Conservation (phyloP, 2,888 invertebrate genomes). For the Ethmia dodecea region DNA sequence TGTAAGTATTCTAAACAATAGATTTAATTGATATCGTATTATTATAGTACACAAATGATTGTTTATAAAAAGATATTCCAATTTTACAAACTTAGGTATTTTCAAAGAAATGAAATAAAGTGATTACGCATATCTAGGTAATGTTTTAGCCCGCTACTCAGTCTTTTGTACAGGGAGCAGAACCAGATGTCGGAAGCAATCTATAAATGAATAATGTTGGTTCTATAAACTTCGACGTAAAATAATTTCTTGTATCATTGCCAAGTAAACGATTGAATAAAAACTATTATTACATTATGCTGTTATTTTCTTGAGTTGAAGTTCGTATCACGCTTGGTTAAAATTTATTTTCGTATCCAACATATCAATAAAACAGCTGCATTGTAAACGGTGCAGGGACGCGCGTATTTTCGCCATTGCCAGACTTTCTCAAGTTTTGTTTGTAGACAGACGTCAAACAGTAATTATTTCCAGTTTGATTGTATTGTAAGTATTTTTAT, state of each 20-base stretch:
- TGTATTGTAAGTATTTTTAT: no score
- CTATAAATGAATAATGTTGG: slow-evolving; percentile 7
- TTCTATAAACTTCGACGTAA: slow-evolving; percentile 24
- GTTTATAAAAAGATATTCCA: no score
- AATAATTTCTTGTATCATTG: slow-evolving; percentile 59
- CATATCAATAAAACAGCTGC: slow-evolving; percentile 2
- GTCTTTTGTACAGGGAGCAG: slow-evolving; percentile 7
- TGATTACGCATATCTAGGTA: no score
- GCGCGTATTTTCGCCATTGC: neutral
- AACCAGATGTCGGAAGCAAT: neutral
- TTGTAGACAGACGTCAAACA: no score
- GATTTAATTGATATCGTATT: no score
- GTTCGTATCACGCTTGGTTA: slow-evolving; percentile 26
- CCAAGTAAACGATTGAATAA: slow-evolving; percentile 59
- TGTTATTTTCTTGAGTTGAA: slow-evolving; percentile 43
- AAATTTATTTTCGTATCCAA: slow-evolving; percentile 38
- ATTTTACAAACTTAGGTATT: no score
- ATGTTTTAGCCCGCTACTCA: neutral
- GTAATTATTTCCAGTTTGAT: no score
- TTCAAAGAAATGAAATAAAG: no score
- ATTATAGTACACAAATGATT: no score
- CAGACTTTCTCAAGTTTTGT: no score
- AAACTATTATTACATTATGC: slow-evolving; percentile 58
- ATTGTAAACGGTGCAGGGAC: neutral
- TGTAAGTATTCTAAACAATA: slow-evolving; percentile 1